Evolutionary conservation across 2,113 vertebrate species (phyloP), one percentile per base, ranked within the genome.

Genomic region (Leucopsar rothschildi): DNA sequence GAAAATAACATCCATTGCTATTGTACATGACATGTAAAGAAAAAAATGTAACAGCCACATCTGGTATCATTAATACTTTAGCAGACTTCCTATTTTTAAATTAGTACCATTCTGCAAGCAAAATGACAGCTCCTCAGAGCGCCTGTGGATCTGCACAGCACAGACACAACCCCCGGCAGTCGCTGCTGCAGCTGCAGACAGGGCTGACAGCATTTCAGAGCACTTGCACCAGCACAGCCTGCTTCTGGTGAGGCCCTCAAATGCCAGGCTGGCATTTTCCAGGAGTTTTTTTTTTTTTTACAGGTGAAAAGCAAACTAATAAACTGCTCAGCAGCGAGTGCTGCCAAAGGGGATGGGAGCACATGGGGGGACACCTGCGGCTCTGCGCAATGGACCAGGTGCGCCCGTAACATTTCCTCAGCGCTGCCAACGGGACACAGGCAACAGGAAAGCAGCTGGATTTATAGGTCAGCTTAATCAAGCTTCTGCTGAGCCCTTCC

Each of bases 11-110:
- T 90, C 81, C 70, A 61, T 69, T 0, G 33, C 85, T 84, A 82
- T 60, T 71, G 68, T 90, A 95, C 76, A 71, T 94, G 95, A 96
- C 95, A 95, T 83, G 87, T 88, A 88, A 80, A 81, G 60, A 44
- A 79, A 95, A 92, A 82, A 89, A 66, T 2, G 27, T 57, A 90
- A 93, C 94, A 96, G 80, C 49, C 91, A 82, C 93, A 96, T 97
- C 96, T 97, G 94, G 91, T 94, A 94, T 96, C 95, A 95, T 97
- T 94, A 96, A 97, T 97, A 93, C 96, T 97, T 95, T 49, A 94
- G 92, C 92, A 95, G 93, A 91, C 56, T 94, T 96, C 86, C 88
- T 90, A 93, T 96, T 92, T 97, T 86, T 95, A 97, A 93, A 96
- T 93, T 95, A 92, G 90, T 86, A 96, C 53, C 90, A 64, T 89